Evolutionary conservation across 2,888 invertebrate species (phyloP).

Genomic region (Dolichomitus sp.): DNA sequence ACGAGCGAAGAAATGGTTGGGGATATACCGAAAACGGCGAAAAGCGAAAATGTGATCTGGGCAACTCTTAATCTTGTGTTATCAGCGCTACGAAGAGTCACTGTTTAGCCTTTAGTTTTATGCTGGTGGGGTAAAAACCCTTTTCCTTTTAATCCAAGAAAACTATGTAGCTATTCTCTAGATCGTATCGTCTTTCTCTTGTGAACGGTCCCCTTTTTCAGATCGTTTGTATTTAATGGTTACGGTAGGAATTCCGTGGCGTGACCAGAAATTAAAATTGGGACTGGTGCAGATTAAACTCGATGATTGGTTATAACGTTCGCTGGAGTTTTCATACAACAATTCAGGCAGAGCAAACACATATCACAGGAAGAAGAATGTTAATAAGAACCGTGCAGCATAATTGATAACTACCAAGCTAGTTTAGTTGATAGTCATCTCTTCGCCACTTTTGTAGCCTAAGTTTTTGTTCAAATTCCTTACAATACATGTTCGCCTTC

Average conservation of each 20-base stretch:
- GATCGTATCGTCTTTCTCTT: constrained; percentile 40
- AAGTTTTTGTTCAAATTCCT: too few relatives aligned
- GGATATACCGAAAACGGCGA: constrained; percentile 35
- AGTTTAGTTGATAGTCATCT: too few relatives aligned
- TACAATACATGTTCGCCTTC: too few relatives aligned
- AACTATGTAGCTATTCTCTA: constrained; percentile 30
- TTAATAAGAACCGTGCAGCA: neutral
- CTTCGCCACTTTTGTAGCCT: too few relatives aligned
- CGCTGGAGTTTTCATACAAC: neutral
- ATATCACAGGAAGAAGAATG: neutral
- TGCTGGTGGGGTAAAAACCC: constrained; percentile 40
- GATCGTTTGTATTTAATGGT: constrained; percentile 71
- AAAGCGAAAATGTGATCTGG: constrained; percentile 52
- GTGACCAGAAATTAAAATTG: constrained; percentile 71
- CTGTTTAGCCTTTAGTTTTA: constrained; percentile 59
- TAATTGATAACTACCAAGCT: too few relatives aligned
- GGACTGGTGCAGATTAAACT: constrained; percentile 52
- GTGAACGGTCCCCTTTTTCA: constrained; percentile 39
- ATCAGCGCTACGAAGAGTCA: constrained; percentile 57
- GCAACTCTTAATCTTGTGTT: constrained; percentile 65
- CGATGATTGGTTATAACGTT: constrained; percentile 53
- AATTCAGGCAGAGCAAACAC: neutral
- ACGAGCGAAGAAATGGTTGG: constrained; percentile 17
- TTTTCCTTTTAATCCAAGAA: constrained; percentile 62
- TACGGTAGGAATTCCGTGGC: constrained; percentile 66